These are phyloP conservation scores for Cynocephalus volans DNA, from an alignment of 2,113 vertebrate species.

Conservation along the genomic window DNA sequence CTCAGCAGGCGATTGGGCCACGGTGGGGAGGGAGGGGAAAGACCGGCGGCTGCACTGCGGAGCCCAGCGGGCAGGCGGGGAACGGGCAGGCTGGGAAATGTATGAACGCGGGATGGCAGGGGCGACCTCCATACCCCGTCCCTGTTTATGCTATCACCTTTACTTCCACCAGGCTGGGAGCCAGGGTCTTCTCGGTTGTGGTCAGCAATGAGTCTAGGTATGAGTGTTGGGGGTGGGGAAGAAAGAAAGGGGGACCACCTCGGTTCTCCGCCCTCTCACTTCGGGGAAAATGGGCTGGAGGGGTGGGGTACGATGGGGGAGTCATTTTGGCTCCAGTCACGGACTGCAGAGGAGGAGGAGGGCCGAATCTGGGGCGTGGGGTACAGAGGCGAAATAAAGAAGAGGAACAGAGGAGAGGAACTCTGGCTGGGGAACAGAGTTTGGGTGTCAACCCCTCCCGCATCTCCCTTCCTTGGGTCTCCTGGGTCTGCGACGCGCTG, in stretches of 20 bases:
- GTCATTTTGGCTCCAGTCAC: conserved; percentile 19
- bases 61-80: conserved; percentile 63
- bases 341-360: not conserved
- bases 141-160: conserved; percentile 43
- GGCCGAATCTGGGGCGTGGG: not conserved
- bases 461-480: not conserved
- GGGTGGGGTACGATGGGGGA: not conserved
- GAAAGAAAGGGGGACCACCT: conserved; percentile 79
- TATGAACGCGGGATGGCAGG: conserved; percentile 63
- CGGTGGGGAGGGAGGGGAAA: not conserved
- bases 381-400: not conserved
- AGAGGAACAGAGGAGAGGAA: not conserved
- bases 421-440: not conserved
- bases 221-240: conserved; percentile 63
- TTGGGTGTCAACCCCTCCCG: not conserved
- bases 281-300: not conserved
- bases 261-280: conserved; percentile 45
- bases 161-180: conserved; percentile 22
- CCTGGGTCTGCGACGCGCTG: not conserved
- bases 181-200: conserved; percentile 26
- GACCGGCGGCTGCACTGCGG: conserved; percentile 77
- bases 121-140: conserved; percentile 60
- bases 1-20: conserved; percentile 74
- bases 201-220: conserved; percentile 79
- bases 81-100: conserved; percentile 36